phyloP scores from a whole-genome alignment of 2,797 vertebrate species.

The Hippocampus kuda region DNA sequence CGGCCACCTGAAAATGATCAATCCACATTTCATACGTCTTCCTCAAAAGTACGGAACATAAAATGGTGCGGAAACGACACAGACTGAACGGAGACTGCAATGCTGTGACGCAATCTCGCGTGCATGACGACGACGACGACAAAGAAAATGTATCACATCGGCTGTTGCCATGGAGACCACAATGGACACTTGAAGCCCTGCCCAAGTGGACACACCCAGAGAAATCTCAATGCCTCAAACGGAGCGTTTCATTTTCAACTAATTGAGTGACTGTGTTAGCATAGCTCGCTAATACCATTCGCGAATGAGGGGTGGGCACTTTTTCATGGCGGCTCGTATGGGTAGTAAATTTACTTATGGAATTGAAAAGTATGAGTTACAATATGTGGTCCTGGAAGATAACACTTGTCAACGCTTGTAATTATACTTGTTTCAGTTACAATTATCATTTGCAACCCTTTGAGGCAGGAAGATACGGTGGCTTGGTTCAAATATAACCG shows the following conservation, averaged over 20 bases:
- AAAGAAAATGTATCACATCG: conserved; percentile 31
- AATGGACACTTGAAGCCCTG: conserved; percentile 45
- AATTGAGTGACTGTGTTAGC: not conserved
- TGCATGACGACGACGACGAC: conserved; percentile 21
- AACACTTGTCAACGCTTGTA: no score
- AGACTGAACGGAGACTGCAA: conserved; percentile 1
- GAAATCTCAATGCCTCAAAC: not conserved
- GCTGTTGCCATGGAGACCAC: conserved; percentile 35
- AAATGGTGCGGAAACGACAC: not conserved
- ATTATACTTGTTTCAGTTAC: no score
- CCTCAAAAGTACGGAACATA: not conserved
- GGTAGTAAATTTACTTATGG: not conserved
- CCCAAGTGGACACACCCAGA: conserved; percentile 18
- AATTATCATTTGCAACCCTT: no score
- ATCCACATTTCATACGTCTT: conserved; percentile 3
- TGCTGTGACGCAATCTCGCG: conserved; percentile 17
- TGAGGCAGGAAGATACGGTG: no score
- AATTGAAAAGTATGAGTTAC: not conserved
- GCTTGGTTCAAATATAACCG: no score
- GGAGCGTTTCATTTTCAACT: conserved; percentile 1
- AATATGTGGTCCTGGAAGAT: no score
- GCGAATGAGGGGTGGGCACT: not conserved
- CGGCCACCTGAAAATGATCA: conserved; percentile 73
- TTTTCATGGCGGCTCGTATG: not conserved
- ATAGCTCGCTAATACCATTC: not conserved